Evolutionary conservation across 2,888 invertebrate genomes (phyloP), one percentile per base, ranked within the genome.

Genomic region (Caenorhabditis parvicauda): DNA sequence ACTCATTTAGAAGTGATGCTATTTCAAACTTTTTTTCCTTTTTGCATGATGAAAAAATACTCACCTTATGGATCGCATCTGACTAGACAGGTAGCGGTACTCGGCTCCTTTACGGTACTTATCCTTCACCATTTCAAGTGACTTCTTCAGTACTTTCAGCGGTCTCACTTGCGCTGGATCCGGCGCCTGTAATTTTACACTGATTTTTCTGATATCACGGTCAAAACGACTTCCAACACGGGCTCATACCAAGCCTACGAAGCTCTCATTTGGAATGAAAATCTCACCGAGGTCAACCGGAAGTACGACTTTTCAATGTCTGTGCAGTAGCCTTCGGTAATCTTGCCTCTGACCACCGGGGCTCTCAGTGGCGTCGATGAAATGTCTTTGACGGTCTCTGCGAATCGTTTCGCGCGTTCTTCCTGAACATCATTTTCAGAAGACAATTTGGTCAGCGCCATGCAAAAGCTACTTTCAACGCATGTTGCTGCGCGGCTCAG

Each of bases 21-120:
- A n/a, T n/a, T n/a, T n/a, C n/a, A n/a, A n/a, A n/a, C n/a, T n/a
- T n/a, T n/a, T n/a, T n/a, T n/a, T n/a, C n/a, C n/a, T n/a, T n/a
- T n/a, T n/a, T n/a, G n/a, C n/a, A n/a, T n/a, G n/a, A n/a, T n/a
- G n/a, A n/a, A 35, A 35, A 35, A 12, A 42, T 98, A n/a, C 98
- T 85, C 98, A 98, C 75, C 98, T 45, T 47, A 99, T 95, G 7
- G 95, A 94, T 84, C 98, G 96, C 56, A 99, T 86, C 84, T 98
- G 98, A 86, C 96, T 95, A 85, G 95, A 96, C 59, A 92, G 90
- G 86, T 93, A 96, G 84, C 88, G 88, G 84, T 99, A 98, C 84
- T 98, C 94, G 81, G 89, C 89, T 78, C 89, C 90, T 55, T 87
- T 86, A n/a, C 63, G 53, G 93, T 96, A 99, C 77, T 89, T 88